Base-by-base conservation (phyloP, 2,888 invertebrate genomes). In the Cabera pusaria region DNA sequence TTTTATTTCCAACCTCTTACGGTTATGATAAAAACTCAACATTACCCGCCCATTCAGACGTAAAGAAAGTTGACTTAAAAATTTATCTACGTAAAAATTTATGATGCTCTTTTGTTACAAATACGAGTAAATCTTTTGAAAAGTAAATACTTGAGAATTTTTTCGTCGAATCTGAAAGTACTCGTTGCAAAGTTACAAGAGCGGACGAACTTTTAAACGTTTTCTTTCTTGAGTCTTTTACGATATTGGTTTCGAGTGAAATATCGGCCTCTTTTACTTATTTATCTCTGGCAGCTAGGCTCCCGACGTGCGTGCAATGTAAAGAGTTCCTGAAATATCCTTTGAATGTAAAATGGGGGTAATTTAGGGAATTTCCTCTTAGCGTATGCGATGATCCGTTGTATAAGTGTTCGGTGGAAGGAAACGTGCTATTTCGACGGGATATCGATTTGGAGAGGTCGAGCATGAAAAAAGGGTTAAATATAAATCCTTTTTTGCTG, bases 231-330 rank as follows among this genome's bases (percentile, higher is more conserved):
- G 52, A 46, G 64, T 67, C 67, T 70, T 72, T 80, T 69, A 77
- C 70, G 74, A 72, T 78, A 82, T 82, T 80, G 80, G 77, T 69
- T 73, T 54, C 54, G 73, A 79, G 76, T 80, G 75, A 80, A 80
- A 78, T 78, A 80, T 77, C 67, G 72, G 56, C 59, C 52, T 66
- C 57, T 63, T 68, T 72, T 72, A 75, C 81, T 75, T 81, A 80
- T 81, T 81, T 81, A 81, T 81, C 75, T 75, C 60, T 59, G 59
- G 63, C 64, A 68, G 66, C 63, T 60, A 72, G 63, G 66, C 63
- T 59, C 58, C 40, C 52, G 62, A 80, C 81, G 81, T 80, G 81
- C 67, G 64, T 59, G 65, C 61, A 75, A 76, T 81, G 69, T 62
- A 63, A 76, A 77, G 49, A 42, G 41, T 53, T 57, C 39, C 41